Conservation (phyloP, 2,797 vertebrate species). For the Taeniopygia guttata region DNA sequence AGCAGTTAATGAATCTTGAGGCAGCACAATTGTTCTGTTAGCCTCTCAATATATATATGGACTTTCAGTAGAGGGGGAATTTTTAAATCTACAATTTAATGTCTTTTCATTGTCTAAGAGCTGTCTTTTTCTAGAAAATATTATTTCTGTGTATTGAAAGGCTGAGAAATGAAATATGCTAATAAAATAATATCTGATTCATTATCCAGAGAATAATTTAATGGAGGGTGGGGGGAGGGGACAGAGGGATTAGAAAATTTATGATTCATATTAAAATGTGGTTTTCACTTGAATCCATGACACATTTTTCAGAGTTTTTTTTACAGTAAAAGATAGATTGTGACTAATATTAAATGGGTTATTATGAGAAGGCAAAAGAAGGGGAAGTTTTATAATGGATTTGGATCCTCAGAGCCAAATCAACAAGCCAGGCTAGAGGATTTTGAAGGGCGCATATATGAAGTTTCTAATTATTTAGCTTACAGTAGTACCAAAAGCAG, state of each 20-base stretch:
- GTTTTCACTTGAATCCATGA: background rate
- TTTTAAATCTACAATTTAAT: constrained; percentile 41
- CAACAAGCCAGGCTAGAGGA: background rate
- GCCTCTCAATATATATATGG: background rate
- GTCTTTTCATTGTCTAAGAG: constrained; percentile 39
- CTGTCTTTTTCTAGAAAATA: constrained; percentile 12
- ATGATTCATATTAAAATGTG: background rate
- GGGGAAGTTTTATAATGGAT: background rate
- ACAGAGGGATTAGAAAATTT: background rate
- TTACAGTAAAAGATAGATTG: constrained; percentile 8
- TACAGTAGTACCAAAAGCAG: background rate
- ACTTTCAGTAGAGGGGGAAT: background rate
- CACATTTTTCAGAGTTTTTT: background rate
- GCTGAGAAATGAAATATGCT: constrained; percentile 37
- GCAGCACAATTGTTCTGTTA: background rate
- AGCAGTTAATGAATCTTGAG: constrained; percentile 32
- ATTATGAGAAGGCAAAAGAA: background rate
- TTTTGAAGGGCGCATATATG: background rate
- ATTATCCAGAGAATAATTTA: background rate
- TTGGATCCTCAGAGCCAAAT: background rate
- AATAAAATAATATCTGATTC: constrained; percentile 23
- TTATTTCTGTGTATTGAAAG: constrained; percentile 31
- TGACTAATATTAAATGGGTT: background rate
- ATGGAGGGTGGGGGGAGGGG: too few relatives aligned
- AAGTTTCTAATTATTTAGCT: background rate